These are phyloP conservation scores for Macrochelys suwanniensis DNA, from an alignment of 2,797 vertebrate species.

Conservation along the genomic window DNA sequence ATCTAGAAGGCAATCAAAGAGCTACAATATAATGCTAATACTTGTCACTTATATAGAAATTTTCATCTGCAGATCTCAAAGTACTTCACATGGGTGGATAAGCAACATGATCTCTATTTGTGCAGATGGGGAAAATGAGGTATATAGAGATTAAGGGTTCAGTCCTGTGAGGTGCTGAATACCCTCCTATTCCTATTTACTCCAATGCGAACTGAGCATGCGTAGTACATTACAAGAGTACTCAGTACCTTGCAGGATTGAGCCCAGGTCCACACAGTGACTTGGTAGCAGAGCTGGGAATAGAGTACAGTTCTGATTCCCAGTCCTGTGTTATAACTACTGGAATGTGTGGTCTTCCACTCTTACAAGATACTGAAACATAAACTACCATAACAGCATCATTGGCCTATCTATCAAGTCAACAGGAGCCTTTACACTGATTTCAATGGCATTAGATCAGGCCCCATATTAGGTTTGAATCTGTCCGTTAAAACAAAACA, in stretches of 20 bases:
- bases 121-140: not conserved
- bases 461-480: not conserved
- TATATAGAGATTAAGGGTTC: not conserved
- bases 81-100: not conserved
- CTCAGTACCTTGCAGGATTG: not conserved
- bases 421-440: not conserved
- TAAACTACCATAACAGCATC: not conserved
- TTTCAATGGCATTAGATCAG: not conserved
- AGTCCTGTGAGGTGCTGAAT: not conserved
- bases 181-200: not conserved
- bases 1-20: not conserved
- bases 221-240: not conserved
- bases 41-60: not conserved
- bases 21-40: not conserved
- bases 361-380: not conserved
- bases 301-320: not conserved
- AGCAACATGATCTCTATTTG: not conserved
- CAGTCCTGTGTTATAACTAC: accelerated
- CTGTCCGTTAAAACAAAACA: not conserved
- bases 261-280: not conserved
- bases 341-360: not conserved
- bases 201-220: not conserved
- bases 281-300: not conserved
- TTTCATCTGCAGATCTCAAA: not conserved
- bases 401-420: not conserved